These are phyloP conservation scores for Dinothrombium tinctorium DNA, from an alignment of 1,140 invertebrate genomes.

Conservation along the genomic window DNA sequence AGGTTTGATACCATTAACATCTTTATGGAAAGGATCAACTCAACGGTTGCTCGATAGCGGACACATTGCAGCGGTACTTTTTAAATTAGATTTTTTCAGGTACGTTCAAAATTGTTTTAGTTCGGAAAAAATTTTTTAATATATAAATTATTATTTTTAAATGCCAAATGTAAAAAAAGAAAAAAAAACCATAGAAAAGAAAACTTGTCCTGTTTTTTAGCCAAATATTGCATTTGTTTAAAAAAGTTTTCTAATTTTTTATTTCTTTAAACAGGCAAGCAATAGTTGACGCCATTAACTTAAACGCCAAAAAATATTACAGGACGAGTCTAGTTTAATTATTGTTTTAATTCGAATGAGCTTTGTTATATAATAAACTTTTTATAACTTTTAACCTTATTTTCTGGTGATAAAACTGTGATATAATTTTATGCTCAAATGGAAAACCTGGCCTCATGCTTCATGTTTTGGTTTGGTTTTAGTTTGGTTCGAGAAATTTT, in stretches of 20 bases:
- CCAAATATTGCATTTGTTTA: too few species aligned
- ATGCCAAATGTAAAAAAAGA: background rate
- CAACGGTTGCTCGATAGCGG: conserved; percentile 66
- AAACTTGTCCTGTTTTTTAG: too few species aligned
- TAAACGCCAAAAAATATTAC: conserved; percentile 8
- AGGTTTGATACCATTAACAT: conserved; percentile 46
- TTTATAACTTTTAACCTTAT: too few species aligned
- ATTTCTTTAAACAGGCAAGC: conserved; percentile 5
- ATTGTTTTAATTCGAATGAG: too few species aligned
- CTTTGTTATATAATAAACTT: too few species aligned
- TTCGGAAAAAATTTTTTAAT: conserved; percentile 1
- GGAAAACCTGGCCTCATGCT: too few species aligned
- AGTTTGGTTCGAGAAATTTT: too few species aligned
- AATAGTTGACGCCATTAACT: conserved; percentile 5
- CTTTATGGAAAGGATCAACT: conserved; percentile 75
- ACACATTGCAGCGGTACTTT: conserved; percentile 67
- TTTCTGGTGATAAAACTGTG: too few species aligned
- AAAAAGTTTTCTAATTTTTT: background rate
- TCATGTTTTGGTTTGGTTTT: too few species aligned
- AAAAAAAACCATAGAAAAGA: background rate
- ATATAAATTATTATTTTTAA: background rate
- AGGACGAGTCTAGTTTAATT: too few species aligned
- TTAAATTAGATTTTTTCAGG: conserved; percentile 66
- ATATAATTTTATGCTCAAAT: too few species aligned
- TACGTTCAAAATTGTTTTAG: conserved; percentile 21